Evolutionary conservation across 2,888 invertebrate species (phyloP).

Genomic region (Oscheius myriophilus): DNA sequence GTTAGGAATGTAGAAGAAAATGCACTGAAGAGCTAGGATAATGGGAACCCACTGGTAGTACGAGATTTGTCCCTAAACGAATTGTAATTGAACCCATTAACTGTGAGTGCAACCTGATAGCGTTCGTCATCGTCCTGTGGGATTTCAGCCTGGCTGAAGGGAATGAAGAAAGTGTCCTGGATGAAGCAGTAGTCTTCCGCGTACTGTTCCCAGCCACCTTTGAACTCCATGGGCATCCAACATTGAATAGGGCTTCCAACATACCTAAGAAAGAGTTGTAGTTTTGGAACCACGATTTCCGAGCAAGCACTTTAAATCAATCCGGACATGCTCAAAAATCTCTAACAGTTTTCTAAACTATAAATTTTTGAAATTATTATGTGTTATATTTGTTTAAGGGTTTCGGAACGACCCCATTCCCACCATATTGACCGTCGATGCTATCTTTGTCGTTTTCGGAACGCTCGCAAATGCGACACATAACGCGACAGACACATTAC

Average conservation of each 20-base stretch:
- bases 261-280: slow-evolving; percentile 48
- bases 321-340: too few species aligned
- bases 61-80: slow-evolving; percentile 58
- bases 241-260: slow-evolving; percentile 65
- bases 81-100: neutral
- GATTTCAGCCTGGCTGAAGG: slow-evolving; percentile 62
- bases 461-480: too few species aligned
- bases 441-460: too few species aligned
- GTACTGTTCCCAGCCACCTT: slow-evolving; percentile 68
- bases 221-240: slow-evolving; percentile 64
- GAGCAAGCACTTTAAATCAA: too few species aligned
- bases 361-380: too few species aligned
- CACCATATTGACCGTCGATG: too few species aligned
- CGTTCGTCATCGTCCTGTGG: slow-evolving; percentile 62
- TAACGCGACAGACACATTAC: too few species aligned
- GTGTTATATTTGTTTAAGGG: too few species aligned
- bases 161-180: slow-evolving; percentile 69
- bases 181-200: slow-evolving; percentile 70
- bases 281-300: too few species aligned
- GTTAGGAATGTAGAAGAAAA: slow-evolving; percentile 69
- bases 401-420: too few species aligned
- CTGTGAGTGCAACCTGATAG: slow-evolving; percentile 37
- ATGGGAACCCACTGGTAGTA: slow-evolving; percentile 70
- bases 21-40: slow-evolving; percentile 67
- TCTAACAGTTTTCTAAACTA: too few species aligned